Conservation (phyloP, 2,888 invertebrate species). For the Epinotia nisella region DNA sequence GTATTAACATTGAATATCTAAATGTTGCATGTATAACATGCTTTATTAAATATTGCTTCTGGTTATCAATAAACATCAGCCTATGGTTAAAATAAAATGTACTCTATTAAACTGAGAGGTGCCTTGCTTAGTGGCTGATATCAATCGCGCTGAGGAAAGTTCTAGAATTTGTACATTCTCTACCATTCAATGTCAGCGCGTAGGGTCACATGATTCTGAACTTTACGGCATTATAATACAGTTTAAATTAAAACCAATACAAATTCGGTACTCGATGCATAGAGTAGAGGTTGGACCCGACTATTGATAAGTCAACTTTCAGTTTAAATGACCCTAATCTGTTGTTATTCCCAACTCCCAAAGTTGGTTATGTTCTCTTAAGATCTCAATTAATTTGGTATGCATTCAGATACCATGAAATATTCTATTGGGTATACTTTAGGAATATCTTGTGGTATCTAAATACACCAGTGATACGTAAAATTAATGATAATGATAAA, state of each 20-base stretch:
- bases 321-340: background rate
- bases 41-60: background rate
- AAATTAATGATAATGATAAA: slow-evolving; percentile 4
- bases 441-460: slow-evolving; percentile 1
- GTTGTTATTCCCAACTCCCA: background rate
- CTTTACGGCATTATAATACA: background rate
- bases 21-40: slow-evolving; percentile 7
- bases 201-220: background rate
- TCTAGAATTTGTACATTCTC: background rate
- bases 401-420: background rate
- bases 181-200: no score
- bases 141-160: background rate
- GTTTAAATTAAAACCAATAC: background rate
- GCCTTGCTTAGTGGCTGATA: background rate
- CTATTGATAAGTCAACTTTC: background rate
- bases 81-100: background rate
- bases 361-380: slow-evolving; percentile 4
- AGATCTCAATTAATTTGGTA: slow-evolving; percentile 3
- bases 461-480: background rate
- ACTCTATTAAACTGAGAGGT: background rate
- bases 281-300: background rate
- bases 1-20: background rate
- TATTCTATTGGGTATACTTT: background rate
- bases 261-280: background rate
- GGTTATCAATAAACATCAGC: background rate